Base-by-base conservation (phyloP, 2,888 invertebrate genomes). In the Torymus auratus region DNA sequence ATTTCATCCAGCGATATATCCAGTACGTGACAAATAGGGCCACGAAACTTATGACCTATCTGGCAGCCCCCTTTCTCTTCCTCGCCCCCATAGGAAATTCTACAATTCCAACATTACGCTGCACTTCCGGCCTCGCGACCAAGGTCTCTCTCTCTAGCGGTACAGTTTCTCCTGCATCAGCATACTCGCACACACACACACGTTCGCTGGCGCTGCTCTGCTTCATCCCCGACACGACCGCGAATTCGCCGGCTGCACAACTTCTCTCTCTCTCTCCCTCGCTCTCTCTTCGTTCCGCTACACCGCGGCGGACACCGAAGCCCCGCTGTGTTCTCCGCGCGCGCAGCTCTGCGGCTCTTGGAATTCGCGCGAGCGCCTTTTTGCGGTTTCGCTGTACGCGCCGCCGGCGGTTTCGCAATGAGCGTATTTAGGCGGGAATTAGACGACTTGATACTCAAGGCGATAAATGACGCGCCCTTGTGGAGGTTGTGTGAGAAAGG, bases 151-250 rank as follows among this genome's bases (percentile, higher is more conserved):
- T 53, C 62, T 67, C 75, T 55, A 41, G 41, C 41, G 41, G 41
- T 41, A 41, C 41, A 80, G 58, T 80, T 64, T 82, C 82, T 78
- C 73, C 67, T 71, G 58, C 75, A 60, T 52, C 70, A 69, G 65
- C 65, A 41, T 10, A 41, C 41, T 41, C 41, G 5, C 41, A 7
- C 41, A 41, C 41, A 41, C 41, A 41, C 41, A 61, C 60, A 12
- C 20, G 60, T 17, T 17, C 17, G 15, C 50, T 41, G 5, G 10
- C 23, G n/a, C 41, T 15, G 15, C n/a, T n/a, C 20, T 53, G 55
- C 68, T 52, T 68, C 60, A 72, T 72, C 53, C 77, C 77, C 55
- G 55, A 70, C 64, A 77, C 50, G 64, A 71, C 50, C 71, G 65
- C 77, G 71, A 78, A 71, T 78, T 71, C 65, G 62, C 65, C 67